Percentiles rank a stretch among this genome's conserved stretches.
These are phyloP conservation scores for Morphnarchus princeps DNA, from an alignment of 2,113 vertebrate species.

Conservation along the genomic window DNA sequence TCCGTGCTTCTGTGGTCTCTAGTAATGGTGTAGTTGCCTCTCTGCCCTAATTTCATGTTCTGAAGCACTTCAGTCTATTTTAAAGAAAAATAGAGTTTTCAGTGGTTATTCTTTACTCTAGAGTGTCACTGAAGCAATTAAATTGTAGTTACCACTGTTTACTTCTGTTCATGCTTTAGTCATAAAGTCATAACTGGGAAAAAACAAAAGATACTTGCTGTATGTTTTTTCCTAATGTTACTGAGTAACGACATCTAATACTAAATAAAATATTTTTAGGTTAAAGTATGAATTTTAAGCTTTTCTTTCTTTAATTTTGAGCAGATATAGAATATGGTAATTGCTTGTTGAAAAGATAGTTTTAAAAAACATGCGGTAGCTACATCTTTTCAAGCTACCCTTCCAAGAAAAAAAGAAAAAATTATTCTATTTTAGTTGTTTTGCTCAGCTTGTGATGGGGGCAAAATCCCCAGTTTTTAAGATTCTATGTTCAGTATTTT, in stretches of 20 bases:
- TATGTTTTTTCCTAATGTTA: background rate
- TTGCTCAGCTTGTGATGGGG: background rate
- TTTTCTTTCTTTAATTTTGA: background rate
- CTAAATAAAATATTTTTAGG: background rate
- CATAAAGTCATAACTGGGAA: background rate
- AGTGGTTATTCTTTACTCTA: background rate
- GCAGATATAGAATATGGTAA: background rate
- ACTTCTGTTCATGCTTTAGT: background rate
- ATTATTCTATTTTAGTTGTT: background rate
- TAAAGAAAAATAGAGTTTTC: background rate
- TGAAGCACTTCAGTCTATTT: background rate
- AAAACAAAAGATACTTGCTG: background rate
- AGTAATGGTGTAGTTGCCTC: background rate
- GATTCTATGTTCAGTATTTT: background rate
- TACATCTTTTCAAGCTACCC: background rate
- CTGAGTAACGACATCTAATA: background rate
- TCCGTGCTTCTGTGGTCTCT: rapidly evolving
- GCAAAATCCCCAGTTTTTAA: background rate
- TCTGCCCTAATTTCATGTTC: background rate
- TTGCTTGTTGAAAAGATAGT: background rate
- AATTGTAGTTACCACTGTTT: background rate
- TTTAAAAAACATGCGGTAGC: background rate
- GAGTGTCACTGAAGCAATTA: background rate
- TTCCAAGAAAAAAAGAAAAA: background rate
- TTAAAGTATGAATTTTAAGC: background rate